These are phyloP conservation scores for Neomicropteryx cornuta DNA, from an alignment of 1,140 invertebrate species.

Conservation along the genomic window DNA sequence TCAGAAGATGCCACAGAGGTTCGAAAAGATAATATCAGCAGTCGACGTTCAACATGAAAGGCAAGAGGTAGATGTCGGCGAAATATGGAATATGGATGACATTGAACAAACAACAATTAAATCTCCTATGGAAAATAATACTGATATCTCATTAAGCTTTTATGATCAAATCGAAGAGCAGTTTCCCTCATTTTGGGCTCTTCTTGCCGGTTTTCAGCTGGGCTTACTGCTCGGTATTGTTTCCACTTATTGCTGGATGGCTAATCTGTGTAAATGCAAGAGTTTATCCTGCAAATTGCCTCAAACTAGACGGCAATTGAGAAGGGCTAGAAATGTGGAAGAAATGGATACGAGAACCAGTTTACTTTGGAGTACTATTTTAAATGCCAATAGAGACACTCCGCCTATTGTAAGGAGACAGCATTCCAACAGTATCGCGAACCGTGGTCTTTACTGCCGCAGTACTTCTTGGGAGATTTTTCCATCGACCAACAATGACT, in stretches of 20 bases:
- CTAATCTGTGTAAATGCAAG: slow-evolving; percentile 23
- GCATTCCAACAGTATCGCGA: slow-evolving; percentile 17
- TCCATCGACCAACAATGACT: not conserved
- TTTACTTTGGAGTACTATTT: slow-evolving; percentile 26
- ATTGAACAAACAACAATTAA: slow-evolving; percentile 12
- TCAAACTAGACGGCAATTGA: slow-evolving; percentile 18
- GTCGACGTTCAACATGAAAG: slow-evolving; percentile 15
- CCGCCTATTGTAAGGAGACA: slow-evolving; percentile 27
- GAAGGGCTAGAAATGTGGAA: slow-evolving; percentile 15
- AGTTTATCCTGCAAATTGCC: slow-evolving; percentile 17
- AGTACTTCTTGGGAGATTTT: slow-evolving; percentile 10
- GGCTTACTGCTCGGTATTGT: slow-evolving; percentile 31
- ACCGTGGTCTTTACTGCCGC: slow-evolving; percentile 17
- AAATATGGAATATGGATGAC: slow-evolving; percentile 31
- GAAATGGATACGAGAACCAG: slow-evolving; percentile 28
- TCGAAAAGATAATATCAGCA: slow-evolving; percentile 32
- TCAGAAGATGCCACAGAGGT: slow-evolving; percentile 24
- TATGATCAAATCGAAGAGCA: slow-evolving; percentile 30
- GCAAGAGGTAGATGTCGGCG: slow-evolving; percentile 22
- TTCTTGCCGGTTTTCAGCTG: slow-evolving; percentile 31
- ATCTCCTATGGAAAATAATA: slow-evolving; percentile 1
- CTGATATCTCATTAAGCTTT: too few species aligned
- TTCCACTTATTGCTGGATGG: slow-evolving; percentile 31
- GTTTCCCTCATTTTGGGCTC: slow-evolving; percentile 30
- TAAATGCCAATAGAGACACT: slow-evolving; percentile 28